Percentiles rank a stretch among this genome's conserved stretches.
These are phyloP conservation scores for Chrysogorgia sp. DNA, from an alignment of 92 coral and sea anemone genomes.

Conservation along the genomic window DNA sequence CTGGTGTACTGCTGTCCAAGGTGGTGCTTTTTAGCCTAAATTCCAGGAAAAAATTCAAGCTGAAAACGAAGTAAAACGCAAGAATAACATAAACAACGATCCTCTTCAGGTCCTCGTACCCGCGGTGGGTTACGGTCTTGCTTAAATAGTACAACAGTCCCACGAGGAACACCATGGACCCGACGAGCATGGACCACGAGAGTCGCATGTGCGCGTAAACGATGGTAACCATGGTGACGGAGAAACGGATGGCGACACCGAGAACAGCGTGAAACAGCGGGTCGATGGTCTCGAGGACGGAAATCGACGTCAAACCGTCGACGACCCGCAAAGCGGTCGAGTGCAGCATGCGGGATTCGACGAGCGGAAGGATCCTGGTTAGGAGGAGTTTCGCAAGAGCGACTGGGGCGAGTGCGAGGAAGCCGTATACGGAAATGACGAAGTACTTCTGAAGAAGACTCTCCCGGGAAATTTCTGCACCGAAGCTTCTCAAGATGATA, in stretches of 20 bases:
- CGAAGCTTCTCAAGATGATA: conserved; percentile 14
- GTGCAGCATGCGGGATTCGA: neutral
- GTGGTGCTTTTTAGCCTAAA: neutral
- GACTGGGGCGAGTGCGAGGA: conserved; percentile 15
- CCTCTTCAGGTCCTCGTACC: neutral
- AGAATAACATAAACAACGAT: neutral
- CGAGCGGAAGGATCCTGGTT: neutral
- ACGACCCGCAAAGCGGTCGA: conserved; percentile 15
- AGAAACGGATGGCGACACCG: neutral
- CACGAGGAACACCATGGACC: neutral
- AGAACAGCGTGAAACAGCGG: conserved; percentile 42
- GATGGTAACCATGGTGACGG: neutral
- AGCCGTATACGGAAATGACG: conserved; percentile 6
- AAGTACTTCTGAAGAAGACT: conserved; percentile 29
- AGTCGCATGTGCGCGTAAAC: neutral
- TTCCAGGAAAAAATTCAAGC: neutral
- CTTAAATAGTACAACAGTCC: neutral
- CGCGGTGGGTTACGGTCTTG: neutral
- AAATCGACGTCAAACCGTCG: conserved; percentile 32
- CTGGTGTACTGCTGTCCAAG: neutral
- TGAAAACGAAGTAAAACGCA: neutral
- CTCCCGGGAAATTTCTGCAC: neutral
- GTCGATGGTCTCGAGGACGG: conserved; percentile 3
- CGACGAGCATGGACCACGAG: neutral
- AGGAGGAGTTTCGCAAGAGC: conserved; percentile 5